phyloP scores from a whole-genome alignment of 1,140 invertebrate species.

The Notospermus geniculatus region DNA sequence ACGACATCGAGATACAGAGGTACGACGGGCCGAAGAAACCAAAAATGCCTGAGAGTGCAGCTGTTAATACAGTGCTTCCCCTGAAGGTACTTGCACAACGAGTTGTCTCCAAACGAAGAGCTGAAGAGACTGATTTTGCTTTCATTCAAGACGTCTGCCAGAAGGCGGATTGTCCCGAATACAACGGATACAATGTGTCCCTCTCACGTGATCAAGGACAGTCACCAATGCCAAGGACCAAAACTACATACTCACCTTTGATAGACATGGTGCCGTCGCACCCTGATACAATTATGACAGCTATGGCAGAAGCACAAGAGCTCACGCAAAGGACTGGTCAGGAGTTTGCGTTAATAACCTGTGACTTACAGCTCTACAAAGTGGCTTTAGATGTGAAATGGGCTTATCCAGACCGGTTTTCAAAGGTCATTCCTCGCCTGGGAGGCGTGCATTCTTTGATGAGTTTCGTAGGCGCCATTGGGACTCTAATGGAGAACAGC shows the following conservation, averaged over 20 bases:
- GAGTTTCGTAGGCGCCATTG: slow-evolving; percentile 27
- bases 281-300: slow-evolving; percentile 2
- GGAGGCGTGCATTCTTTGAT: slow-evolving; percentile 32
- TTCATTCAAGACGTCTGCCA: too few species aligned
- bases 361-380: background rate
- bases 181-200: background rate
- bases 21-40: too few species aligned
- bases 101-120: too few species aligned
- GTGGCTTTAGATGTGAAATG: background rate
- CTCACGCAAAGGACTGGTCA: background rate
- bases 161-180: background rate
- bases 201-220: background rate
- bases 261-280: background rate
- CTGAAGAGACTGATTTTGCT: too few species aligned
- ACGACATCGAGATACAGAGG: too few species aligned
- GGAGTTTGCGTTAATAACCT: background rate
- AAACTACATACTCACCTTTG: background rate
- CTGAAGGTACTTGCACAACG: too few species aligned
- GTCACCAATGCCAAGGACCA: background rate
- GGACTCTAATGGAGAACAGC: slow-evolving; percentile 23
- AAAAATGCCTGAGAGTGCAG: too few species aligned
- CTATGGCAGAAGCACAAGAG: background rate
- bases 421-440: slow-evolving; percentile 20
- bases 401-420: slow-evolving; percentile 10
- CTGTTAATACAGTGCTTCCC: too few species aligned